A percentile compares a stretch with the other conserved stretches of the same genome.
phyloP scores from a whole-genome alignment of 2,888 invertebrate genomes.

The Euplagia quadripunctaria region DNA sequence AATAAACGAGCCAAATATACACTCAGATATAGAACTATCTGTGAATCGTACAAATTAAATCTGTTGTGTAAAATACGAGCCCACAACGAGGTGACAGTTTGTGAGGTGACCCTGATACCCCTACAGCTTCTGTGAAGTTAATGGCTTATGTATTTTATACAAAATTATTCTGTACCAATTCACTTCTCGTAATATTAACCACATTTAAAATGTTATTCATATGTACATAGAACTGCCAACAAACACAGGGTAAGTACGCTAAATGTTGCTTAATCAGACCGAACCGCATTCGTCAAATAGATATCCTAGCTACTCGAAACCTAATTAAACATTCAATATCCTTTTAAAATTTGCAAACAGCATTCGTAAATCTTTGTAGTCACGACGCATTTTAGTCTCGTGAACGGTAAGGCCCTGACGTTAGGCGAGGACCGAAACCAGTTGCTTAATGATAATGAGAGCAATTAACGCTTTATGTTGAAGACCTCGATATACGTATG shows the following conservation, averaged over 20 bases:
- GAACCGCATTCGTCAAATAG: constrained; percentile 16
- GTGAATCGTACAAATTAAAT: too few species aligned
- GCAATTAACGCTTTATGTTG: constrained; percentile 60
- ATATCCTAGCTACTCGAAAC: constrained; percentile 11
- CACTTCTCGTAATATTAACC: not conserved
- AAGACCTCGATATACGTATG: constrained; percentile 52
- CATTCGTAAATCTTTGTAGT: constrained; percentile 47
- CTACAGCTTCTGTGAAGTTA: too few species aligned
- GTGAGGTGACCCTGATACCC: too few species aligned
- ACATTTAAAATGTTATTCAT: not conserved
- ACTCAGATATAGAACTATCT: too few species aligned
- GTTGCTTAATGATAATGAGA: constrained; percentile 61
- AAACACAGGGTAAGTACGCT: constrained; percentile 4
- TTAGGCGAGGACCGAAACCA: constrained; percentile 50
- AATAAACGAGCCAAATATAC: too few species aligned
- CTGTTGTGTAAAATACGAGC: too few species aligned
- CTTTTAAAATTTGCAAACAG: constrained; percentile 20
- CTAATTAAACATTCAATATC: constrained; percentile 17
- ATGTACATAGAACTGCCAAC: not conserved
- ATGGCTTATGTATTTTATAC: too few species aligned
- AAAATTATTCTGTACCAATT: not conserved
- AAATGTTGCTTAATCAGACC: constrained; percentile 6
- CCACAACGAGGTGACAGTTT: too few species aligned
- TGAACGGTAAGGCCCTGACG: constrained; percentile 56
- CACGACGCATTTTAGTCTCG: constrained; percentile 40